Conservation (phyloP, 2,797 vertebrate genomes). For the Bryconaethiops microstoma region DNA sequence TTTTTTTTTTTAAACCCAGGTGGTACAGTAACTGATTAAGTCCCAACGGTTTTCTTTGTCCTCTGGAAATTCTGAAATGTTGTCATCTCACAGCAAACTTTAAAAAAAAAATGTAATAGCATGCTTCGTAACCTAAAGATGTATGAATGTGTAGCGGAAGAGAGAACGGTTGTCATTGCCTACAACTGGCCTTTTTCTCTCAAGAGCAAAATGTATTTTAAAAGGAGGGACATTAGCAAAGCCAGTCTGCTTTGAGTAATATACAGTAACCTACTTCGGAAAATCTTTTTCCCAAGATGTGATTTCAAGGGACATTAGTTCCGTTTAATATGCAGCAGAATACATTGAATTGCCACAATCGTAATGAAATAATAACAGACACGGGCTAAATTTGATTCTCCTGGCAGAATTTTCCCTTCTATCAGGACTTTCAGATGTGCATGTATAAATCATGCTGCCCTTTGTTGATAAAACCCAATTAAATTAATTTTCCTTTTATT, state of each 20-base stretch:
- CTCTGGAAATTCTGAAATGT: background rate
- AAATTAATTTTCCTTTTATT: background rate
- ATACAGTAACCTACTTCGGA: slow-evolving; percentile 4
- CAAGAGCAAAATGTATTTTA: background rate
- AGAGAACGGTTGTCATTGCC: too few relatives aligned
- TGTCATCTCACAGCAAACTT: background rate
- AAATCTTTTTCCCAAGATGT: slow-evolving; percentile 16
- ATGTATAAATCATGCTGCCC: background rate
- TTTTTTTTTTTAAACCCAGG: background rate
- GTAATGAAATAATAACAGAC: slow-evolving; percentile 3
- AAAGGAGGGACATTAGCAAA: background rate
- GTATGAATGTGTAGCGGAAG: background rate
- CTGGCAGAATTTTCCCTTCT: background rate
- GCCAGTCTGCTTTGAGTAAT: slow-evolving; percentile 7
- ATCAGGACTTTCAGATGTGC: background rate
- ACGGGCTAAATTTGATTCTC: background rate
- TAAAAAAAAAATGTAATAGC: background rate
- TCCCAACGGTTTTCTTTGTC: background rate
- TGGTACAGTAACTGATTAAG: background rate
- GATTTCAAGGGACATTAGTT: slow-evolving; percentile 28
- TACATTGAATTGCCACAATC: background rate
- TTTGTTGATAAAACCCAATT: slow-evolving; percentile 10
- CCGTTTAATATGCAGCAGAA: slow-evolving; percentile 13
- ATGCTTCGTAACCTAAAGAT: background rate
- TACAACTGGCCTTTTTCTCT: background rate